Percentiles rank a stretch among this genome's conserved stretches.
Evolutionary conservation across 2,888 invertebrate species (phyloP).

Genomic region (Mycalesis mineus): DNA sequence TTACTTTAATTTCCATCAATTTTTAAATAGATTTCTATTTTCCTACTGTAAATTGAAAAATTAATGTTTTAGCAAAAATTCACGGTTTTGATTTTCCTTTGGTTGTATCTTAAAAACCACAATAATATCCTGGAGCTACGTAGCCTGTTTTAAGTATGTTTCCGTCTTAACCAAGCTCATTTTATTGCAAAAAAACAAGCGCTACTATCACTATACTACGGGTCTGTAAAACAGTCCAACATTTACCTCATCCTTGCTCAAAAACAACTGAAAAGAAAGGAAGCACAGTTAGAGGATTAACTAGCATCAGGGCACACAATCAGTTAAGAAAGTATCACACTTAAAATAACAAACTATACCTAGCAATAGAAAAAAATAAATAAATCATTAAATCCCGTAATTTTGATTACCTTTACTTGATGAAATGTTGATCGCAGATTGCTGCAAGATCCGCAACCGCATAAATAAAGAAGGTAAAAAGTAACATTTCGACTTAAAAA

Average conservation of each 20-base stretch:
- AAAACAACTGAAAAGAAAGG: conserved; percentile 65
- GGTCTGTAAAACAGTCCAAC: conserved; percentile 18
- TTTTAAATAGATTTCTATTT: no score
- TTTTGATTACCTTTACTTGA: background rate
- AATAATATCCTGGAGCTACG: no score
- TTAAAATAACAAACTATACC: background rate
- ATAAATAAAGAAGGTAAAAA: no score
- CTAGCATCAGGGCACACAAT: conserved; percentile 36
- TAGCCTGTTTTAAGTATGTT: no score
- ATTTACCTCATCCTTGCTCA: conserved; percentile 67
- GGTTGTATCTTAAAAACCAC: no score
- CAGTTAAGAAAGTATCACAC: background rate
- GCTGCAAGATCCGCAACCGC: background rate
- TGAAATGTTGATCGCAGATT: background rate
- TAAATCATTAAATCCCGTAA: background rate
- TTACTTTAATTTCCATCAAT: no score
- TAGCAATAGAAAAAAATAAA: no score
- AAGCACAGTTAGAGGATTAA: conserved; percentile 44
- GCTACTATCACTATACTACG: conserved; percentile 10
- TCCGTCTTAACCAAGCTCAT: no score
- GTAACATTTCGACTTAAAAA: no score
- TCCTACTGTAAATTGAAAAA: no score
- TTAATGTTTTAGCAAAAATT: no score
- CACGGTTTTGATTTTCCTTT: no score
- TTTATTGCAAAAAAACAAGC: background rate